A percentile compares a stretch with the other conserved stretches of the same genome.
Evolutionary conservation across 1,140 invertebrate species (phyloP).

Genomic region (Drosophila lacertosa): DNA sequence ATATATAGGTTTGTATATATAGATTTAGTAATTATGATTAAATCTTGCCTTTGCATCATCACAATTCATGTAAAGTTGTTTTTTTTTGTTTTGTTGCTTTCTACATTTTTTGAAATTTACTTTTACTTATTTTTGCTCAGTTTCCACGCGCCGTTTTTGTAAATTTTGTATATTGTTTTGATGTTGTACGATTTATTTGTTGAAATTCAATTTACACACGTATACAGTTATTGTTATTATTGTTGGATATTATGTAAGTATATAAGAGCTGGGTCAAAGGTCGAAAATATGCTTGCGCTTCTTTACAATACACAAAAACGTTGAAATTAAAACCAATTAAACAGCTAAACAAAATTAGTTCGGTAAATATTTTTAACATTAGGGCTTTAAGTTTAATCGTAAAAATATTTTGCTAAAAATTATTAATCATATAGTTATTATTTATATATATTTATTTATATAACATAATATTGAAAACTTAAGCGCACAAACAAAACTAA

Average conservation of each 20-base stretch:
- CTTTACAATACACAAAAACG: conserved; percentile 65
- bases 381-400: conserved; percentile 61
- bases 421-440: conserved; percentile 71
- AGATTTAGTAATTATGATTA: conserved; percentile 82
- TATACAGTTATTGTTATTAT: conserved; percentile 70
- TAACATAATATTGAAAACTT: conserved; percentile 78
- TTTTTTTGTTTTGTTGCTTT: conserved; percentile 17
- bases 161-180: conserved; percentile 31
- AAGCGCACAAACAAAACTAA: conserved; percentile 80
- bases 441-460: conserved; percentile 34
- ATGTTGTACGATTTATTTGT: conserved; percentile 25
- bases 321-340: conserved; percentile 69
- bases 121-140: conserved; percentile 66
- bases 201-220: conserved; percentile 67
- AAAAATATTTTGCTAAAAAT: conserved; percentile 80
- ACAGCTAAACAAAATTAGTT: conserved; percentile 69
- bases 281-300: conserved; percentile 59
- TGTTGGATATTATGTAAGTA: conserved; percentile 44
- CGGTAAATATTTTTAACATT: conserved; percentile 73
- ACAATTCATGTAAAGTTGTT: conserved; percentile 79
- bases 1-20: conserved; percentile 72
- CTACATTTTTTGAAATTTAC: conserved; percentile 45
- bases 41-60: conserved; percentile 83
- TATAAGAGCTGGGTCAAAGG: conserved; percentile 37
- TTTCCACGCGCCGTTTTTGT: conserved; percentile 70